phyloP scores from a whole-genome alignment of 1,140 invertebrate genomes.

The Steinernema feltiae region DNA sequence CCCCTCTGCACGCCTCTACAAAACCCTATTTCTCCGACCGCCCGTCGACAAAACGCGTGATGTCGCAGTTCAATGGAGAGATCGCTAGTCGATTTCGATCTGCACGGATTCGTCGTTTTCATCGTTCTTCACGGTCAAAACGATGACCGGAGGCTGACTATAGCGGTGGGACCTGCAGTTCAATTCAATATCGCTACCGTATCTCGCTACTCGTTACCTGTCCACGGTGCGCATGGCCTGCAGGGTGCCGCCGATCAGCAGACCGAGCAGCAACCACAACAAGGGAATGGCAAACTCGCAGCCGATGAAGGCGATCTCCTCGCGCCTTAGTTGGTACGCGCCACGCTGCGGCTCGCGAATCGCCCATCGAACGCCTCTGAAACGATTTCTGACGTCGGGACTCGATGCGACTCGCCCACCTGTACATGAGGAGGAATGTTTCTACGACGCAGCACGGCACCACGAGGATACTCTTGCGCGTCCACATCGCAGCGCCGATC shows the following conservation, averaged over 20 bases:
- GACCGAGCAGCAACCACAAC: not conserved
- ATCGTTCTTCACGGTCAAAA: constrained; percentile 39
- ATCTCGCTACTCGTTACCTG: too few relatives aligned
- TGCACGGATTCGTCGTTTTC: constrained; percentile 39
- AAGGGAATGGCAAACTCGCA: not conserved
- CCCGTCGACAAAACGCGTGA: too few relatives aligned
- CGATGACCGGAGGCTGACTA: constrained; percentile 36
- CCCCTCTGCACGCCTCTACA: too few relatives aligned
- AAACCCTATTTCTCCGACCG: too few relatives aligned
- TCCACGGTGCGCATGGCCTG: not conserved
- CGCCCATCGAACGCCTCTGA: not conserved
- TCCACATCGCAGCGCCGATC: constrained; percentile 42
- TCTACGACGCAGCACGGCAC: constrained; percentile 35
- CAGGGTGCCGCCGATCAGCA: not conserved
- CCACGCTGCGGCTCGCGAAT: not conserved
- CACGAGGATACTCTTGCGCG: constrained; percentile 30
- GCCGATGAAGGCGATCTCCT: constrained; percentile 4
- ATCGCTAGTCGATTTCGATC: constrained; percentile 41
- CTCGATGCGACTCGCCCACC: constrained; percentile 6
- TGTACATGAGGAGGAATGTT: constrained; percentile 31
- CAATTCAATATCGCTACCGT: too few relatives aligned
- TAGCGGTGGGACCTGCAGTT: constrained; percentile 38
- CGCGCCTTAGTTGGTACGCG: not conserved
- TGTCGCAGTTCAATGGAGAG: too few relatives aligned
- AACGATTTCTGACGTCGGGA: not conserved